Percentiles rank a stretch among this genome's conserved stretches.
These are phyloP conservation scores for Endomychus coccineus DNA, from an alignment of 2,888 invertebrate species.

Conservation along the genomic window DNA sequence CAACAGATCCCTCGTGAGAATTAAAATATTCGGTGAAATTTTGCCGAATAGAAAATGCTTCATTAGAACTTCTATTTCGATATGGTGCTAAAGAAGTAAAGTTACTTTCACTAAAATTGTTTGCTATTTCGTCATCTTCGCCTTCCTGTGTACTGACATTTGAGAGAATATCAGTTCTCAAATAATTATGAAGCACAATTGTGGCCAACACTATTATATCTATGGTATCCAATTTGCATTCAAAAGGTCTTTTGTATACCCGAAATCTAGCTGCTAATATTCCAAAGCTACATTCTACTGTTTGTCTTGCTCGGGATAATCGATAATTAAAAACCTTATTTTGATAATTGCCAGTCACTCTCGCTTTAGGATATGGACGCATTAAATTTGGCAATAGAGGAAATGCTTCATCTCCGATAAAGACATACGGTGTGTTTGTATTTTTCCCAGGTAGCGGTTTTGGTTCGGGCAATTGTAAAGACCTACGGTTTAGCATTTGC, in stretches of 20 bases:
- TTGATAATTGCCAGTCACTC: no score
- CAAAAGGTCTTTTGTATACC: conserved; percentile 19
- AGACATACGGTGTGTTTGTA: conserved; percentile 17
- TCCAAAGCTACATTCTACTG: conserved; percentile 19
- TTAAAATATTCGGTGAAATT: no score
- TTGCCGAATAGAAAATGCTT: no score
- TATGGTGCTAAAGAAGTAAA: no score
- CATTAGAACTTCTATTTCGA: no score
- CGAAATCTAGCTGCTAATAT: conserved; percentile 20
- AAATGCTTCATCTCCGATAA: conserved; percentile 23
- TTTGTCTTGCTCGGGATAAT: conserved; percentile 17
- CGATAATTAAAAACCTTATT: no score
- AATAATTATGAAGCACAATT: conserved; percentile 11
- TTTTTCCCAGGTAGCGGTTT: conserved; percentile 13
- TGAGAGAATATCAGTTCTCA: no score
- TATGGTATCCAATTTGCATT: conserved; percentile 19
- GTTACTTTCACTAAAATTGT: no score
- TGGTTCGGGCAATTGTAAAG: conserved; percentile 1
- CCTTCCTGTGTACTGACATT: no score
- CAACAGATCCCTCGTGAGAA: no score
- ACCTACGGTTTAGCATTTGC: not conserved
- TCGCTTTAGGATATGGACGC: conserved; percentile 22
- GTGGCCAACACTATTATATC: conserved; percentile 16
- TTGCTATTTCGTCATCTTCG: no score
- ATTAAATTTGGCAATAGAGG: conserved; percentile 20